These are phyloP conservation scores for Cybosia mesomella DNA, from an alignment of 2,888 invertebrate genomes.

Conservation along the genomic window DNA sequence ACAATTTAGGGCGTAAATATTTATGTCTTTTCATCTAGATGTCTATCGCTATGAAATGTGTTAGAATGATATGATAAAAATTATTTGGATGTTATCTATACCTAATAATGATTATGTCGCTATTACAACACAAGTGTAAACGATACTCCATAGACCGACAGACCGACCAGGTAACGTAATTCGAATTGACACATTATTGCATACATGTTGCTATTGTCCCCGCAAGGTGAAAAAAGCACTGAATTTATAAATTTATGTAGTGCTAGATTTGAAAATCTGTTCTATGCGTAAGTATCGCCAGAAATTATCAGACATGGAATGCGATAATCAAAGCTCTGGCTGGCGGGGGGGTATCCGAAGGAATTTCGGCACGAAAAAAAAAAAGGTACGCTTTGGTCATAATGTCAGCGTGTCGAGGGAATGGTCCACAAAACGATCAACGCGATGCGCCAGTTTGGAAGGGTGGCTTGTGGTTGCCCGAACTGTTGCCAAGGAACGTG, in stretches of 20 bases:
- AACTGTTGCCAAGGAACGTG: constrained; percentile 16
- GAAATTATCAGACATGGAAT: no score
- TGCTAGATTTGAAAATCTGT: neutral
- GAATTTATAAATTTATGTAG: neutral
- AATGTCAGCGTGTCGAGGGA: neutral
- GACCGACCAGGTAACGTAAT: constrained; percentile 13
- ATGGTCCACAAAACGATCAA: neutral
- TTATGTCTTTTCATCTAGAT: constrained; percentile 75
- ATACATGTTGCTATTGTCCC: neutral
- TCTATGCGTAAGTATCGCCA: neutral
- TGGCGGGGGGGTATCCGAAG: no score
- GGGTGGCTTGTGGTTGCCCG: neutral
- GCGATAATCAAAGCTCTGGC: no score
- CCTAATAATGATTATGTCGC: constrained; percentile 52
- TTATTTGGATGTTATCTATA: constrained; percentile 68
- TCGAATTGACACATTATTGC: constrained; percentile 13
- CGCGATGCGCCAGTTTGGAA: neutral
- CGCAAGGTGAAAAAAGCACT: neutral
- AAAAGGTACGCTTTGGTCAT: neutral
- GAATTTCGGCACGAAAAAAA: no score
- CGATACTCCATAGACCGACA: constrained; percentile 37
- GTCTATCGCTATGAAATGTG: constrained; percentile 83
- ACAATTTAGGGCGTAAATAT: constrained; percentile 73
- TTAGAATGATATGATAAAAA: constrained; percentile 82
- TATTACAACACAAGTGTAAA: constrained; percentile 54